Evolutionary conservation across 2,888 invertebrate genomes (phyloP).

Genomic region (Agonum fuliginosum): DNA sequence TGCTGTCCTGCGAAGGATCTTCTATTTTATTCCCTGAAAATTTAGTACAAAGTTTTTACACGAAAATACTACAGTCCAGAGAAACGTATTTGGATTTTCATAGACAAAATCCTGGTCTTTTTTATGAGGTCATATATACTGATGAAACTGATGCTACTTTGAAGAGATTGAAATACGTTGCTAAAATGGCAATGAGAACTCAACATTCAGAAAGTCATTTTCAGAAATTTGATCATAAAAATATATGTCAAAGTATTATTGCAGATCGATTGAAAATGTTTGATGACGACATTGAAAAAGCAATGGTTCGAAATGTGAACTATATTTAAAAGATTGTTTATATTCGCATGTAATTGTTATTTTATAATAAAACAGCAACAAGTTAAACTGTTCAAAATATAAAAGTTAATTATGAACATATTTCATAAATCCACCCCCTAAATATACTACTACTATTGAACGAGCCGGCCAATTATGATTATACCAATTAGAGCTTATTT

Average conservation of each 20-base stretch:
- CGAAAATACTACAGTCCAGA: constrained; percentile 67
- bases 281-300: constrained; percentile 60
- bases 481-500: too few species aligned
- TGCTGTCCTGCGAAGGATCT: constrained; percentile 17
- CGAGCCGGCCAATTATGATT: too few species aligned
- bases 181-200: constrained; percentile 60
- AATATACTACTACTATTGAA: too few species aligned
- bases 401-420: too few species aligned
- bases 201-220: not conserved
- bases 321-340: not conserved
- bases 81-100: constrained; percentile 68
- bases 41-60: constrained; percentile 62
- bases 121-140: constrained; percentile 68
- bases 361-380: constrained; percentile 65
- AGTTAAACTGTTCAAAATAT: too few species aligned
- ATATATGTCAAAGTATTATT: constrained; percentile 61
- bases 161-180: constrained; percentile 62
- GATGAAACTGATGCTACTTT: constrained; percentile 64
- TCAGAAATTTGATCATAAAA: constrained; percentile 57
- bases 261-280: constrained; percentile 60
- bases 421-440: too few species aligned
- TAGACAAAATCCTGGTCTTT: constrained; percentile 68
- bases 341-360: not conserved
- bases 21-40: constrained; percentile 9
- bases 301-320: not conserved